Percentiles rank a stretch among this genome's conserved stretches.
These are phyloP conservation scores for Melanocharis versteri DNA, from an alignment of 2,113 vertebrate species.

Conservation along the genomic window DNA sequence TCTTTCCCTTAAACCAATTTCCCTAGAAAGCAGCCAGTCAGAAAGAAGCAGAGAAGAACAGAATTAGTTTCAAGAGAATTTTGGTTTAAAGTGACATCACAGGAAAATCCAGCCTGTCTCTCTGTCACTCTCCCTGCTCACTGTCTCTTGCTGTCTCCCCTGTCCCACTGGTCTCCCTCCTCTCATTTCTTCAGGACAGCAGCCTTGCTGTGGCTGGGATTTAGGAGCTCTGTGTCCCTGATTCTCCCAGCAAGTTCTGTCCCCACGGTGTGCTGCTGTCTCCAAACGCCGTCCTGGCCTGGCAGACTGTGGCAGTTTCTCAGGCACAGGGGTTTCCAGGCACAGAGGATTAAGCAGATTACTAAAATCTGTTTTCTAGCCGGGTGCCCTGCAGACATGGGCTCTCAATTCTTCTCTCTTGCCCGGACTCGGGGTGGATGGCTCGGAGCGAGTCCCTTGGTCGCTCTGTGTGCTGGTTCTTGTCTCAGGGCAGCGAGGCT, in stretches of 20 bases:
- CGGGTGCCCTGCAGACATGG: not conserved
- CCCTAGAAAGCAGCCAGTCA: not conserved
- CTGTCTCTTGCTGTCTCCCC: not conserved
- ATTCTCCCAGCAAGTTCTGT: not conserved
- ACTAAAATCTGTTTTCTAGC: not conserved
- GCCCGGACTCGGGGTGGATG: not conserved
- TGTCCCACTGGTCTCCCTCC: not conserved
- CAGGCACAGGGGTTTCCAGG: not conserved
- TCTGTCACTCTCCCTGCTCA: too few species aligned
- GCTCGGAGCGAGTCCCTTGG: not conserved
- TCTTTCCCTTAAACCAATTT: not conserved
- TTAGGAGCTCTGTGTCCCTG: not conserved
- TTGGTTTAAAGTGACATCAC: not conserved
- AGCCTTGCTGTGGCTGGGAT: not conserved
- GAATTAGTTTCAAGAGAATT: not conserved
- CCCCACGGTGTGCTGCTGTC: not conserved
- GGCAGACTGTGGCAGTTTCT: not conserved
- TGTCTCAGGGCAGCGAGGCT: not conserved
- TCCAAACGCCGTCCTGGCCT: fast-evolving
- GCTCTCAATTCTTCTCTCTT: not conserved
- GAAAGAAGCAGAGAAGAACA: not conserved
- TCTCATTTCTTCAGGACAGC: not conserved
- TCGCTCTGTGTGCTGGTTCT: not conserved
- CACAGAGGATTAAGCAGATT: not conserved
- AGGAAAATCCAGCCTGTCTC: not conserved